Conservation (phyloP, 2,797 vertebrate species). For the Odontamblyopus rebecca region DNA sequence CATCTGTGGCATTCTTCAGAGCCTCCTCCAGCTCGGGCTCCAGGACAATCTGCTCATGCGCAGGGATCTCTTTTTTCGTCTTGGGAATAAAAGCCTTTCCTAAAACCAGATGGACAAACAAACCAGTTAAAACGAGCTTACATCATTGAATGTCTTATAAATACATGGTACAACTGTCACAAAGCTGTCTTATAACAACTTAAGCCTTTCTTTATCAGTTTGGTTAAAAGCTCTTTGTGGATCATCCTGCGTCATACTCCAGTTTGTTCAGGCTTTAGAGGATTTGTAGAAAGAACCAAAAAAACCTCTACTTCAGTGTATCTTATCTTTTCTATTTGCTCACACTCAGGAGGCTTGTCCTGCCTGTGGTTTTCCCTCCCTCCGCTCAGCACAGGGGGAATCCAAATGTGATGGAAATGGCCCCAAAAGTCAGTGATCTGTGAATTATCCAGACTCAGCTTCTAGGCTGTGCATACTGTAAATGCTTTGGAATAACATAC, state of each 20-base stretch:
- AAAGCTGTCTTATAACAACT: not conserved
- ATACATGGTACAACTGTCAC: not conserved
- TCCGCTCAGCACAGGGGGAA: constrained; percentile 1
- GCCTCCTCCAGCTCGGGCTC: constrained; percentile 96
- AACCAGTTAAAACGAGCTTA: not conserved
- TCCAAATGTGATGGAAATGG: constrained; percentile 24
- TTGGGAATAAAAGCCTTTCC: constrained; percentile 89
- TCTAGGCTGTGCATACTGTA: not conserved
- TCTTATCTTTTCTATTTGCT: not conserved
- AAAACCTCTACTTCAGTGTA: not conserved
- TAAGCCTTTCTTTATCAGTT: constrained; percentile 18
- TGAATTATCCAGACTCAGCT: constrained; percentile 27
- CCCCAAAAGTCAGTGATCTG: constrained; percentile 39
- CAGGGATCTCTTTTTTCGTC: constrained; percentile 76
- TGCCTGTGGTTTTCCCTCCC: not conserved
- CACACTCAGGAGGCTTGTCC: not conserved
- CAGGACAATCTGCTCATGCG: constrained; percentile 86
- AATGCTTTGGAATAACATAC: not conserved
- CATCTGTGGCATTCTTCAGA: constrained; percentile 88
- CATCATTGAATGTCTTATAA: not conserved
- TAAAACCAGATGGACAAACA: constrained; percentile 36
- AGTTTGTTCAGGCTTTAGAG: constrained; percentile 18
- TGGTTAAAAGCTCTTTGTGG: constrained; percentile 21
- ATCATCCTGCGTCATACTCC: constrained; percentile 39
- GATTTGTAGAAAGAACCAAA: constrained; percentile 29